phyloP scores from a whole-genome alignment of 2,888 invertebrate genomes.

The Tinea trinotella region DNA sequence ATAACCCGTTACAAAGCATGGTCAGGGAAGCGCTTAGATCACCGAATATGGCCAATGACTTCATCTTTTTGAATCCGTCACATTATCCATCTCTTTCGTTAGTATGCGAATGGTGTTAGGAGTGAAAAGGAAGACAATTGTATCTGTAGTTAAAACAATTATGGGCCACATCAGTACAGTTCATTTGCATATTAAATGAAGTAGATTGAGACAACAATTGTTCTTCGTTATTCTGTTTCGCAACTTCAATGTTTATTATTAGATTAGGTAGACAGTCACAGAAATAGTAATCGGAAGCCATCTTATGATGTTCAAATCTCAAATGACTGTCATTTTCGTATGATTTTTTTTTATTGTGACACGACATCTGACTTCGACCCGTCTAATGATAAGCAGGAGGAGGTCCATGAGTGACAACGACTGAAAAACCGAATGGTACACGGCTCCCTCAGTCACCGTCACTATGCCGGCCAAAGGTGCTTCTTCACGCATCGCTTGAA shows the following conservation, averaged over 20 bases:
- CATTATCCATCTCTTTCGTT: not conserved
- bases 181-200: conserved; percentile 7
- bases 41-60: conserved; percentile 26
- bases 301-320: not conserved
- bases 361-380: no score
- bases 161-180: not conserved
- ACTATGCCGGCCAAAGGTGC: no score
- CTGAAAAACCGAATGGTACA: no score
- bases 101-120: not conserved
- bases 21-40: conserved; percentile 24
- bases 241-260: not conserved
- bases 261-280: not conserved
- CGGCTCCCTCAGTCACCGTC: no score
- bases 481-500: no score
- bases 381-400: no score
- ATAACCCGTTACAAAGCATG: not conserved
- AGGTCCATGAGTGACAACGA: no score
- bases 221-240: not conserved
- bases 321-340: not conserved
- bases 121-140: not conserved
- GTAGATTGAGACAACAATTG: not conserved
- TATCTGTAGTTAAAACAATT: conserved; percentile 11
- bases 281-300: not conserved
- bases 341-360: not conserved
- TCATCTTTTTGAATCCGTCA: conserved; percentile 20